Base-by-base conservation (phyloP, 1,140 invertebrate genomes). In the Papilio dardanus region DNA sequence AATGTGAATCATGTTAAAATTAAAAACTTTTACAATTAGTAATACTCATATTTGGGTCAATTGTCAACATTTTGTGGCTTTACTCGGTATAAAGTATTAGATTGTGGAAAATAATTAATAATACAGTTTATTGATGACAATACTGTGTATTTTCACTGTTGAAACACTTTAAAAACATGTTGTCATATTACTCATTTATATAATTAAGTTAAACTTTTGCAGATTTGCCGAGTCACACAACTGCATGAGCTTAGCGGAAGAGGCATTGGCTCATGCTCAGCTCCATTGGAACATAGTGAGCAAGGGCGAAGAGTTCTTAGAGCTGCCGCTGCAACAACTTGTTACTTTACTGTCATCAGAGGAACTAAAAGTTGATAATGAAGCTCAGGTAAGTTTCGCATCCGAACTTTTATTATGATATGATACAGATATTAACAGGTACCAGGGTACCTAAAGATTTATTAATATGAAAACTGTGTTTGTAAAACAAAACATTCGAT, bases 191-290 rank as follows among this genome's bases (percentile, higher is more conserved):
- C n/a, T n/a, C n/a, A 37, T 37, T 37, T 37, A 12, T 14, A 12
- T 30, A 28, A 3, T 10, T 16, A 19, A 62, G 5, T 73, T 24
- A 33, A 67, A 1, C 2, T 76, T 71, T 80, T 93, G 84, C 86
- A 97, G 97, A 92, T 99, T 99, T 95, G 97, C 98, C 76, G 97
- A 98, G 94, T 96, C 96, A 77, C 98, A 99, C 93, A 97, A 98
- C 89, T 98, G 97, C 89, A 94, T 94, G 83, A 96, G 97, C 82
- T 94, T 99, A 81, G 95, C 96, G 83, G 95, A 96, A 79, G 96
- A 96, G 91, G 96, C 98, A 80, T 94, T 97, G 91, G 95, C 96
- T 81, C 99, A 96, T 93, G 97, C 99, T 83, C 95, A 97, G 93
- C 95, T 96, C 82, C 96, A 99, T 94, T 99, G 99, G 95, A 96